phyloP scores from a whole-genome alignment of 2,888 invertebrate species.

The Nineta flava region DNA sequence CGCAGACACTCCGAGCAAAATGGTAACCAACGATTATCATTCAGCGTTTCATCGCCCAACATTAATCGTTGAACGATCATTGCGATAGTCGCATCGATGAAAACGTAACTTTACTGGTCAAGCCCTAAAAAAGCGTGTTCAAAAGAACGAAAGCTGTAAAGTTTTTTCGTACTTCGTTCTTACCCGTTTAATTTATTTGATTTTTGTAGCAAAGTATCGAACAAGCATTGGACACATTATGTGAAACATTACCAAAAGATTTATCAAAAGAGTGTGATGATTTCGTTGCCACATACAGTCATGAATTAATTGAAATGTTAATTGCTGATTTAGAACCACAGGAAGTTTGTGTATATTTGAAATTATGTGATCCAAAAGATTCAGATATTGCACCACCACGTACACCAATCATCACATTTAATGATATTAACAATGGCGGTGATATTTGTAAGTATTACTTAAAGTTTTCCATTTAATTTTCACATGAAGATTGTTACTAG shows the following conservation, averaged over 20 bases:
- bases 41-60: no score
- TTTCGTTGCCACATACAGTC: slow-evolving; percentile 61
- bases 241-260: slow-evolving; percentile 46
- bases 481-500: no score
- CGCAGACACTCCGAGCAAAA: no score
- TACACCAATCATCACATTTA: slow-evolving; percentile 21
- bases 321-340: slow-evolving; percentile 56
- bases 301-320: slow-evolving; percentile 62
- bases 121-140: no score
- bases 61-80: no score
- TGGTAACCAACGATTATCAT: no score
- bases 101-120: no score
- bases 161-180: no score
- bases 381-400: slow-evolving; percentile 27
- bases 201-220: slow-evolving; percentile 47
- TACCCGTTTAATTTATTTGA: no score
- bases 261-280: slow-evolving; percentile 50
- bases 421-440: slow-evolving; percentile 16
- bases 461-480: not conserved
- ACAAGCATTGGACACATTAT: slow-evolving; percentile 50
- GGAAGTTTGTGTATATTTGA: slow-evolving; percentile 63
- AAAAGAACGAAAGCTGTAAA: no score
- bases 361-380: slow-evolving; percentile 43
- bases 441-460: slow-evolving; percentile 32
- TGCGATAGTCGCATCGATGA: no score